These are phyloP conservation scores for Nomada ruficornis DNA, from an alignment of 2,888 invertebrate species.

Conservation along the genomic window DNA sequence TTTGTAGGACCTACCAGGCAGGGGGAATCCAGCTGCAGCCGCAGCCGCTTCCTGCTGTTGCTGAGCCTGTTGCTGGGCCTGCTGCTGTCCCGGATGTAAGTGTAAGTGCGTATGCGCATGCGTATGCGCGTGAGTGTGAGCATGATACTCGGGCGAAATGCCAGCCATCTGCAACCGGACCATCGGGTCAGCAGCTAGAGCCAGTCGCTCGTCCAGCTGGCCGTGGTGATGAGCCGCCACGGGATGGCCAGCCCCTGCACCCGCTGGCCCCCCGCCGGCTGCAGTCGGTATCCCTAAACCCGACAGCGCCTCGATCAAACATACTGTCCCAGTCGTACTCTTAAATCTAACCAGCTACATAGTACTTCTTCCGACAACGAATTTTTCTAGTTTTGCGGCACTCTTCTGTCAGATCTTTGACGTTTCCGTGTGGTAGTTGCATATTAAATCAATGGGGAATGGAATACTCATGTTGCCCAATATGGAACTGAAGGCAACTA, in stretches of 20 bases:
- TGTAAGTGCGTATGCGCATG: conserved; percentile 96
- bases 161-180: conserved; percentile 97
- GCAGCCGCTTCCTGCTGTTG: conserved; percentile 88
- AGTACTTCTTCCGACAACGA: conserved; percentile 37
- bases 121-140: conserved; percentile 96
- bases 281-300: conserved; percentile 84
- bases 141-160: conserved; percentile 94
- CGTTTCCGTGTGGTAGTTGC: conserved; percentile 27
- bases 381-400: conserved; percentile 42
- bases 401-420: conserved; percentile 46
- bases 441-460: not conserved
- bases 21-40: conserved; percentile 84
- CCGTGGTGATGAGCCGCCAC: conserved; percentile 87
- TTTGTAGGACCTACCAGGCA: conserved; percentile 83
- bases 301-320: conserved; percentile 77
- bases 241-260: conserved; percentile 85
- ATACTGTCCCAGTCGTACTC: conserved; percentile 55
- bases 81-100: conserved; percentile 92
- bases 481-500: conserved; percentile 10
- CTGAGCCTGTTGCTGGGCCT: conserved; percentile 86
- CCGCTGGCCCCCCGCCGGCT: conserved; percentile 84
- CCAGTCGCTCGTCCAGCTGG: conserved; percentile 91
- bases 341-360: conserved; percentile 53
- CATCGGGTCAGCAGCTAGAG: conserved; percentile 96
- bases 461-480: not conserved